phyloP scores from a whole-genome alignment of 2,113 vertebrate species.

The Calidris pygmaea region DNA sequence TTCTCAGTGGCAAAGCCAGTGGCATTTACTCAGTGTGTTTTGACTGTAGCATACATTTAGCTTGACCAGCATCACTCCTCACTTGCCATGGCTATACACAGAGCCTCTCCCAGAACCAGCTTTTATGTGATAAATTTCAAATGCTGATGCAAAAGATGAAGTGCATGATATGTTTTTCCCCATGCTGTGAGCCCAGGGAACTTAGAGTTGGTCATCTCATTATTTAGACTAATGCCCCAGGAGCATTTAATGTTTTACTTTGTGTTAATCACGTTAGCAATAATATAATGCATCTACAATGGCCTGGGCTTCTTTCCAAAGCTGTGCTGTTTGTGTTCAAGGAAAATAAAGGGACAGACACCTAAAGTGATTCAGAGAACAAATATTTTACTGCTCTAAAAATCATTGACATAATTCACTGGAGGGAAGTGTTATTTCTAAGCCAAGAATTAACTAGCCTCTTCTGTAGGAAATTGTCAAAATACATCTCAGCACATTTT shows the following conservation, averaged over 20 bases:
- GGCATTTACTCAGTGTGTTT: background rate
- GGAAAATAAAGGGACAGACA: slow-evolving; percentile 43
- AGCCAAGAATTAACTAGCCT: slow-evolving; percentile 48
- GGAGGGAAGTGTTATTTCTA: slow-evolving; percentile 19
- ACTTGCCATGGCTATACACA: background rate
- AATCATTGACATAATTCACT: slow-evolving; percentile 40
- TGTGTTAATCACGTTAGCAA: slow-evolving; percentile 33
- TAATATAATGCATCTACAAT: background rate
- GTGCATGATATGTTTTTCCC: background rate
- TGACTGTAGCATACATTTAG: background rate
- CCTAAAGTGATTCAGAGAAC: slow-evolving; percentile 47
- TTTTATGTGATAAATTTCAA: background rate
- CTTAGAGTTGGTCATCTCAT: background rate
- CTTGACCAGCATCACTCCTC: background rate
- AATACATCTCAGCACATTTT: background rate
- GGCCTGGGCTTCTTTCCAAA: slow-evolving; percentile 50
- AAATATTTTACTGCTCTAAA: slow-evolving; percentile 40
- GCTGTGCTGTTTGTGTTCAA: slow-evolving; percentile 1
- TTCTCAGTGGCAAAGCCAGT: background rate
- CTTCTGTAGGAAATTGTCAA: slow-evolving; percentile 49
- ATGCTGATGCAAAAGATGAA: background rate
- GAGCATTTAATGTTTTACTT: slow-evolving; percentile 32
- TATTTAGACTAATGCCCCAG: slow-evolving; percentile 7
- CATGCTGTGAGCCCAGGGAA: background rate
- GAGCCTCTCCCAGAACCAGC: background rate